Conservation (phyloP, 2,888 invertebrate genomes). For the Ichneumoninae sp. region DNA sequence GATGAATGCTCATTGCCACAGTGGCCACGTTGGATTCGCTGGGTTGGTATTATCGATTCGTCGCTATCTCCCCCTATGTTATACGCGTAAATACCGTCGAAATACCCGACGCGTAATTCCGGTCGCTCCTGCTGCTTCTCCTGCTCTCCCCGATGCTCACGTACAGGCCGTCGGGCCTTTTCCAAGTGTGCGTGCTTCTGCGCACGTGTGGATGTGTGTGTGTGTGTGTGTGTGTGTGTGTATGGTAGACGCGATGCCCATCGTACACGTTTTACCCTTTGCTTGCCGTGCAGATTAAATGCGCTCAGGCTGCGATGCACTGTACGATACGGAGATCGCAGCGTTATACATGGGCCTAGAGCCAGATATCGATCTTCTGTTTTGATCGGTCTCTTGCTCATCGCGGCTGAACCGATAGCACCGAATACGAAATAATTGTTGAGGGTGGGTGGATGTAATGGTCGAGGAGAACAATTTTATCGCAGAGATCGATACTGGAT, state of each 20-base stretch:
- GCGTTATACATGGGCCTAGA: neutral
- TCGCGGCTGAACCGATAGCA: neutral
- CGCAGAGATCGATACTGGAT: no score
- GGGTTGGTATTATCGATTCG: conserved; percentile 68
- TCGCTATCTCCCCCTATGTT: conserved; percentile 59
- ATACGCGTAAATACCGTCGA: conserved; percentile 60
- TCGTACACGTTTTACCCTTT: conserved; percentile 27
- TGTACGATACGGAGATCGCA: conserved; percentile 5
- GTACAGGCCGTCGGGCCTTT: conserved; percentile 18
- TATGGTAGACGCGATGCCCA: neutral
- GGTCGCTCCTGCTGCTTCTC: conserved; percentile 38
- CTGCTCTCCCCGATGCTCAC: conserved; percentile 12
- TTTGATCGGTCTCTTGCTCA: conserved; percentile 1
- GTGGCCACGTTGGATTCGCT: conserved; percentile 29
- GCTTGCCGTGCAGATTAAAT: conserved; percentile 1
- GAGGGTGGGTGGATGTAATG: neutral
- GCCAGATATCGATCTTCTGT: neutral
- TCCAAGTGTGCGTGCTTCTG: neutral
- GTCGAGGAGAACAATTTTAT: no score
- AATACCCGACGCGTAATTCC: conserved; percentile 69
- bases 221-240: neutral
- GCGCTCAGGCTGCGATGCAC: conserved; percentile 2
- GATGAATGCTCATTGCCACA: conserved; percentile 18
- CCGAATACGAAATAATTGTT: neutral
- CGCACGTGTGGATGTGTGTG: no score